Base-by-base conservation (phyloP, 1,140 invertebrate species). In the Stegodyphus dumicola region DNA sequence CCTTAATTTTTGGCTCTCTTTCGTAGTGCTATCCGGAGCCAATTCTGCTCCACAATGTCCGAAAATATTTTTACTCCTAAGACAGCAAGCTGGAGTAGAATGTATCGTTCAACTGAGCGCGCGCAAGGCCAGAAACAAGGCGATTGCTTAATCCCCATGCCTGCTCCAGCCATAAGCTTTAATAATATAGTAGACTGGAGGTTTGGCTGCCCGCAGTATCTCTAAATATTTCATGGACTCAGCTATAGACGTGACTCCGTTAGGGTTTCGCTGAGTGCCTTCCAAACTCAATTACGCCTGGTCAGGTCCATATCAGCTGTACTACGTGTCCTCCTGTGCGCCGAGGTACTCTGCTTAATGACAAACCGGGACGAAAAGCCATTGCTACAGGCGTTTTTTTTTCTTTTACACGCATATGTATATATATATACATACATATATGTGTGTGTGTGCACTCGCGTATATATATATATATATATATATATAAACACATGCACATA, bases 221-320 rank as follows among this genome's bases (percentile, higher is more conserved):
- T 85, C 52, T 85, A 85, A 85, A 85, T 85, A 85, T 85, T 85
- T 77, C 73, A 85, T 85, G 73, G 73, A 77, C 13, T 48, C 71
- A 52, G 71, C 80, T 64, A 76, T 85, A 76, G 73, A 77, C 73
- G 81, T 85, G 73, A 85, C 81, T 85, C 65, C 18, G 73, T 76
- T 76, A 76, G 65, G 56, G 13, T 18, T 67, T 66, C 73, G 73
- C 74, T 83, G 70, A 83, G 60, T 83, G 80, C 80, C 73, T 85
- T 67, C 81, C 71, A 85, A 85, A 85, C 81, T 85, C 81, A 85
- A 76, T 77, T 85, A 85, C 73, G 73, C 18, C 49, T 77, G 71
- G 73, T 77, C 73, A 85, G 81, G 71, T 56, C 65, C 64, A 85
- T 77, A 85, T 77, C 73, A 85, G 74, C 64, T 56, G 49, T 52